Evolutionary conservation across 1,140 invertebrate genomes (phyloP), one percentile per base, ranked within the genome.

Genomic region (Campoletis sonorensis): DNA sequence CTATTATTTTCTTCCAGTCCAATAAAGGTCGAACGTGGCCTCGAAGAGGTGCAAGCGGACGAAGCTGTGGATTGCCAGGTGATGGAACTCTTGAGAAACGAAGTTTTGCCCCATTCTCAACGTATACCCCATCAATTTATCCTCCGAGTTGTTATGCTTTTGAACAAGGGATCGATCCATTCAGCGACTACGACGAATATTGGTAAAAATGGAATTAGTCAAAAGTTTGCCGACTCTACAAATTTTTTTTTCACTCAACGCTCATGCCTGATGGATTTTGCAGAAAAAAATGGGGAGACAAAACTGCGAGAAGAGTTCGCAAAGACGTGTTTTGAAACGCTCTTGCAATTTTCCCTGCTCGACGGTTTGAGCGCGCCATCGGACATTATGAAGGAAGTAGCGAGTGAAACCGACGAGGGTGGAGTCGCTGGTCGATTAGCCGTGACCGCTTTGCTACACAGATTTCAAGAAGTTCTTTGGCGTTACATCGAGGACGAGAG

Each of bases 121-220:
- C 93, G 94, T 80, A 94, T 98, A 88, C 97, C 97, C 23, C 95
- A 96, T 89, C 95, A 97, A 83, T 98, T 98, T 90, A 95, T 98
- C 80, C 93, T 97, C 84, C 94, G 96, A 88, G 94, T 98, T 67
- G 97, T 99, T 79, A 95, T 97, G 86, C 94, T 99, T 54, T 93
- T 99, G 26, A 98, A 99, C 90, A 96, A 96, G 87, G 98, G 98
- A 0, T 98, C 98, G 16, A 97, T 99, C 88, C 97, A 98, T 92
- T 96, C 96, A n/a, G 95, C 96, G 0, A 95, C 96, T 3, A 94
- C 94, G 70, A 85, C 88, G 15, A 94, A 93, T 89, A 93, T 93
- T 82, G 93, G 92, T 93, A 89, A 80, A 45, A 37, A 16, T 27
- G 40, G 21, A 70, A 5, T 70, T 54, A 54, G 0, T 16, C 51